A percentile compares a stretch with the other conserved stretches of the same genome.
These are phyloP conservation scores for Cephus pulcher DNA, from an alignment of 2,888 invertebrate genomes.

Conservation along the genomic window DNA sequence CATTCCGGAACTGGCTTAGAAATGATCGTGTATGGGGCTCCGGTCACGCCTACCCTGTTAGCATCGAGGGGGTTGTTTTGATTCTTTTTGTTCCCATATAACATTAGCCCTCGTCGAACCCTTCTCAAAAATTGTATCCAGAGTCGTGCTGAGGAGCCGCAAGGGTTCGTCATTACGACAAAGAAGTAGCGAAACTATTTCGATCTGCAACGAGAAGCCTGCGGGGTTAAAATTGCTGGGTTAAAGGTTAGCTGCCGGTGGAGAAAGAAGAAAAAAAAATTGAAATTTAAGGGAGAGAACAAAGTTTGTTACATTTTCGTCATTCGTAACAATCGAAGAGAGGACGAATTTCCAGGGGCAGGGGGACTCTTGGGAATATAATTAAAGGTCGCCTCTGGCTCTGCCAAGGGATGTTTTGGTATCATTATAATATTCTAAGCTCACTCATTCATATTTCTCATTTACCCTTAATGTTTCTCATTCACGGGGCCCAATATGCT, in stretches of 20 bases:
- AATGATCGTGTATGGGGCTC: too few relatives aligned
- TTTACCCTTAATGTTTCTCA: too few relatives aligned
- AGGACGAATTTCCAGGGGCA: slow-evolving; percentile 18
- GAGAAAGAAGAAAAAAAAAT: neutral
- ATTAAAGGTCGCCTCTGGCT: slow-evolving; percentile 52
- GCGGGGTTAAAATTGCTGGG: slow-evolving; percentile 29
- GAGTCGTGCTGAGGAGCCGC: too few relatives aligned
- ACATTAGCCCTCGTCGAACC: too few relatives aligned
- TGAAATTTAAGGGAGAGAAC: neutral
- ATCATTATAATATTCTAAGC: slow-evolving; percentile 51
- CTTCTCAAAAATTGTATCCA: too few relatives aligned
- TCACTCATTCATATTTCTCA: too few relatives aligned
- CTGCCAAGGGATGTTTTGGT: slow-evolving; percentile 62
- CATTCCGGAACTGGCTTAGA: slow-evolving; percentile 6
- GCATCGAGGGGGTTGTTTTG: too few relatives aligned
- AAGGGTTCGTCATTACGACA: too few relatives aligned
- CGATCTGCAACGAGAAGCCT: neutral
- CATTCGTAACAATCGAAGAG: slow-evolving; percentile 33
- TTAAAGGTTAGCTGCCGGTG: neutral
- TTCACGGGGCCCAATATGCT: too few relatives aligned
- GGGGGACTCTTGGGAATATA: slow-evolving; percentile 42
- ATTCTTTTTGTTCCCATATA: too few relatives aligned
- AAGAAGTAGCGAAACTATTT: too few relatives aligned
- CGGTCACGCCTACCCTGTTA: too few relatives aligned
- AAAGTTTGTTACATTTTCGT: slow-evolving; percentile 27